Evolutionary conservation across 2,797 vertebrate genomes (phyloP).

Genomic region (Trachops cirrhosus): DNA sequence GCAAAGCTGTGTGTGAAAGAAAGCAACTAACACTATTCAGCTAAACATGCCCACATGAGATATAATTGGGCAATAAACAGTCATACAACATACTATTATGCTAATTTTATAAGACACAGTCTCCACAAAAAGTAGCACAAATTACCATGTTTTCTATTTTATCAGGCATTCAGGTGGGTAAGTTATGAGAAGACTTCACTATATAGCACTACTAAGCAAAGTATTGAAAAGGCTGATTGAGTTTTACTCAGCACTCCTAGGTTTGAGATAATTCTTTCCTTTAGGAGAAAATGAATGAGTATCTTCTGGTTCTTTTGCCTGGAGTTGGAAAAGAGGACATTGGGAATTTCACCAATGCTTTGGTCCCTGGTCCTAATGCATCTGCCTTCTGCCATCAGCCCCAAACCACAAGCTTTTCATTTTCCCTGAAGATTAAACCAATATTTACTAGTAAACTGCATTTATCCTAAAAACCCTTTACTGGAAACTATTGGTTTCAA

Average conservation of each 20-base stretch:
- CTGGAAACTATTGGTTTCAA: conserved; percentile 75
- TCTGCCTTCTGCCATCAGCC: conserved; percentile 78
- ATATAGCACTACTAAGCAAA: conserved; percentile 21
- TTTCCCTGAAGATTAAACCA: conserved; percentile 76
- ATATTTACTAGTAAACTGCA: conserved; percentile 75
- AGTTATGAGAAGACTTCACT: conserved; percentile 57
- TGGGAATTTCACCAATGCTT: conserved; percentile 74
- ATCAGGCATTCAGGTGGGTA: conserved; percentile 60
- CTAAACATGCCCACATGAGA: conserved; percentile 61
- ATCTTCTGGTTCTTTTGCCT: conserved; percentile 72
- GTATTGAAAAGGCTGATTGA: conserved; percentile 33
- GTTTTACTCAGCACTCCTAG: conserved; percentile 60
- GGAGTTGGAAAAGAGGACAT: conserved; percentile 75
- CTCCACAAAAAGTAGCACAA: conserved; percentile 61
- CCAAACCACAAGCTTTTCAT: conserved; percentile 78
- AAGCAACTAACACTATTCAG: conserved; percentile 55
- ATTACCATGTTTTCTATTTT: conserved; percentile 60
- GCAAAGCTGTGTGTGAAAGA: conserved; percentile 50
- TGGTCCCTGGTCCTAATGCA: conserved; percentile 67
- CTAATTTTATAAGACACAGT: conserved; percentile 63
- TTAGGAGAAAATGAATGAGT: conserved; percentile 70
- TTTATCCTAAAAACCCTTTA: conserved; percentile 67
- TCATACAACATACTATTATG: conserved; percentile 64
- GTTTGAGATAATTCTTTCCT: conserved; percentile 64
- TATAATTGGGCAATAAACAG: conserved; percentile 67